Evolutionary conservation across 2,888 invertebrate species (phyloP).

Genomic region (Standfussiana lucernea): DNA sequence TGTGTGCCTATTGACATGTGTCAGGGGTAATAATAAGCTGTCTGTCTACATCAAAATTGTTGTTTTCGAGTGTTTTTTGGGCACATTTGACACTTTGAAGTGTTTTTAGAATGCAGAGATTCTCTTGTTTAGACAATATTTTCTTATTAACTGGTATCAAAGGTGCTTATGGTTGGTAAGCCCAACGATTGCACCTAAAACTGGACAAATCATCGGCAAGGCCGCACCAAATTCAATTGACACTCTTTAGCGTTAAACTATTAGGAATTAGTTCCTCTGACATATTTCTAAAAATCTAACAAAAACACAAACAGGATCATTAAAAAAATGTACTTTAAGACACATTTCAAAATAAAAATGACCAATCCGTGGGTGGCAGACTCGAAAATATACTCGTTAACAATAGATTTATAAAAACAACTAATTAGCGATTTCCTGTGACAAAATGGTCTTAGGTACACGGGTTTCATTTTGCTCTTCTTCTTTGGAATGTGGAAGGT

Average conservation of each 20-base stretch:
- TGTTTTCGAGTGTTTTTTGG: no score
- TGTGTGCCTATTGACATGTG: constrained; percentile 15
- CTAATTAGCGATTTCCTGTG: constrained; percentile 70
- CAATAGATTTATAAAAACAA: constrained; percentile 59
- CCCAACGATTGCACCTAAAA: neutral
- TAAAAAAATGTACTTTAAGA: constrained; percentile 47
- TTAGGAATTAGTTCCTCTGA: constrained; percentile 1
- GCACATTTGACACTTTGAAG: neutral
- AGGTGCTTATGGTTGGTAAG: neutral
- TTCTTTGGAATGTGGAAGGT: neutral
- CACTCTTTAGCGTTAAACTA: constrained; percentile 31
- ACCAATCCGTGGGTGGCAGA: constrained; percentile 65
- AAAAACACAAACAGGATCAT: constrained; percentile 56
- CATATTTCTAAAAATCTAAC: constrained; percentile 40
- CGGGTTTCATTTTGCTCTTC: neutral
- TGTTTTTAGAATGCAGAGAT: neutral
- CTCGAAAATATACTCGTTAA: constrained; percentile 46
- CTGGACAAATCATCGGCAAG: neutral
- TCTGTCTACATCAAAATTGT: neutral
- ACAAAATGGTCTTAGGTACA: constrained; percentile 40
- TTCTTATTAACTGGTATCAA: neutral
- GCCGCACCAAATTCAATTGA: constrained; percentile 16
- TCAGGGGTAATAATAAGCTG: constrained; percentile 2
- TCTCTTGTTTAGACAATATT: neutral
- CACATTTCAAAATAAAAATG: constrained; percentile 62